Evolutionary conservation across 2,113 vertebrate species (phyloP), one percentile per base, ranked within the genome.

Genomic region (Geococcyx californianus): DNA sequence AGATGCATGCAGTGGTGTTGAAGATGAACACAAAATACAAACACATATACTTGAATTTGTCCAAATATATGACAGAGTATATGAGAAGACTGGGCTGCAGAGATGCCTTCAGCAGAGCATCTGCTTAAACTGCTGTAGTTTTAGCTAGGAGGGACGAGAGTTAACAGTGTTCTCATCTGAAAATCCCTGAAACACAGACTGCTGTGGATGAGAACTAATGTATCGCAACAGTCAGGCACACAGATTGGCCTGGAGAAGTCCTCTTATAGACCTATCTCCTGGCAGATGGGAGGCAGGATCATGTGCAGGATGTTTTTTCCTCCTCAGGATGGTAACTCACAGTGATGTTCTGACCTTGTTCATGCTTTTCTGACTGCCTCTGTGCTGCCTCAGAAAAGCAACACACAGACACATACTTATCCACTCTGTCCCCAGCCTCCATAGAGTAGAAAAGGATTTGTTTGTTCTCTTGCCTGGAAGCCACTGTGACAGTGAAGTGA

Each of bases 371-470:
- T 44, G 56, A 21, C 26, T 1, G 3, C 6, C 6, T 47, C 44
- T 52, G 16, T 33, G 20, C 56, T 51, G 47, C 21, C 18, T 80
- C 34, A 51, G 36, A 83, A 66, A 52, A 24, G 8, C 24, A 15
- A 52, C 12, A 26, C 4, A 47, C 1, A 38, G 69, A 52, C 21
- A 42, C 3, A 12, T 2, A 3, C 7, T 25, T 18, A 4, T 1
- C 26, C 18, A 7, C 10, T 24, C 25, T 47, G 36, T 23, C 23
- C 38, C 36, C 49, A 87, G 26, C 29, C 34, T 31, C 26, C 7
- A 1, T 4, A 10, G 4, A 55, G 34, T 8, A 47, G 34, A 84
- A 88, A 63, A 7, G 4, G 5, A 25, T n/a, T 68, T 38, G 5
- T n/a, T 68, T 38, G 5, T 63, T 62, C 16, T 60, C 38, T 75